Conservation (phyloP, 2,888 invertebrate genomes). For the Drosophila borealis region DNA sequence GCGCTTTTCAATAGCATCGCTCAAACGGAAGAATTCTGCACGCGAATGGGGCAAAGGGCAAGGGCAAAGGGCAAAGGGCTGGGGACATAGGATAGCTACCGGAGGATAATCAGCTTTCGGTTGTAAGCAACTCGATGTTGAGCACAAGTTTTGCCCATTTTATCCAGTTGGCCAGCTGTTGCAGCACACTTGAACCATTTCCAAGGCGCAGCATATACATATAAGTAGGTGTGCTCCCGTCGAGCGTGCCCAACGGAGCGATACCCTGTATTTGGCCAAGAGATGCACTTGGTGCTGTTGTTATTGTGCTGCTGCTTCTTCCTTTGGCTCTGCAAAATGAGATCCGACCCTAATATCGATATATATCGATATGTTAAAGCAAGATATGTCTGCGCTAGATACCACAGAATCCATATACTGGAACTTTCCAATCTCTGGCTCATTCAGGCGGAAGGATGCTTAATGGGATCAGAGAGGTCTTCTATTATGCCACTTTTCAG, state of each 20-base stretch:
- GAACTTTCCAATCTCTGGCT: too few species aligned
- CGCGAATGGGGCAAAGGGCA: neutral
- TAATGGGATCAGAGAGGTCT: too few species aligned
- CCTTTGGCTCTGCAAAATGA: too few species aligned
- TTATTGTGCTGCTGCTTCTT: too few species aligned
- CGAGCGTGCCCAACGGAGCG: neutral
- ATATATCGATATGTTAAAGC: too few species aligned
- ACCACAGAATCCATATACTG: too few species aligned
- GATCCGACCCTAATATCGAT: too few species aligned
- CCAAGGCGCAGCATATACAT: neutral
- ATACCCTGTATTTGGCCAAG: neutral
- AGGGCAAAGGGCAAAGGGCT: neutral
- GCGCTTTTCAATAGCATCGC: conserved; percentile 12
- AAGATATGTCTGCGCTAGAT: too few species aligned
- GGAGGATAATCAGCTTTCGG: conserved; percentile 50
- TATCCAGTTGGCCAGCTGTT: conserved; percentile 35
- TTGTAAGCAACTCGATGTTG: conserved; percentile 30
- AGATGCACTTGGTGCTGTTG: neutral
- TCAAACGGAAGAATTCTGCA: conserved; percentile 4
- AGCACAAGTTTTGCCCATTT: conserved; percentile 43
- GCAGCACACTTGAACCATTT: conserved; percentile 10
- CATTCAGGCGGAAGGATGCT: too few species aligned
- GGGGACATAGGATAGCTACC: neutral
- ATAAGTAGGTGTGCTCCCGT: neutral
- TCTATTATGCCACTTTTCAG: too few species aligned